Evolutionary conservation across 37 sponge, comb jelly and placozoan genomes (phyloP).

Genomic region (Spongia lamella): DNA sequence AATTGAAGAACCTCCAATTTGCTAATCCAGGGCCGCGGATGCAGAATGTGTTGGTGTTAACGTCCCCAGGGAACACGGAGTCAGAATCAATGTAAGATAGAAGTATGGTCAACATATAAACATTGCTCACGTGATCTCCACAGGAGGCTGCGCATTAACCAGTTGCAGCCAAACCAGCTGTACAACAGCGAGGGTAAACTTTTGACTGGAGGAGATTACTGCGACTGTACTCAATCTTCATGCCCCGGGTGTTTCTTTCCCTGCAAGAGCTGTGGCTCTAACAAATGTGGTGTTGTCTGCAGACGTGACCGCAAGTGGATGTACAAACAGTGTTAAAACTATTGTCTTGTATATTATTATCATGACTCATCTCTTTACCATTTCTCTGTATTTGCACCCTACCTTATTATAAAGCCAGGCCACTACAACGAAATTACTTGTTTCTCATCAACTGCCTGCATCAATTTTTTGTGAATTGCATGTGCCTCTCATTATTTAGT

Average conservation of each 20-base stretch:
- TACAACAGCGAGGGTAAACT: too few species aligned
- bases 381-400: too few species aligned
- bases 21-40: conserved; percentile 47
- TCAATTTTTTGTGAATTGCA: too few species aligned
- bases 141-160: too few species aligned
- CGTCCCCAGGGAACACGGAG: neutral
- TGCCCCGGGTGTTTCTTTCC: conserved; percentile 66
- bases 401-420: too few species aligned
- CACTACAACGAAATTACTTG: too few species aligned
- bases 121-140: neutral
- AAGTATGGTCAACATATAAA: neutral
- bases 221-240: conserved; percentile 38
- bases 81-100: neutral
- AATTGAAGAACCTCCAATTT: conserved; percentile 42
- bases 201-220: neutral
- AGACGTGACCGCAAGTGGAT: conserved; percentile 20
- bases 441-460: too few species aligned
- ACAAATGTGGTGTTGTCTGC: conserved; percentile 59
- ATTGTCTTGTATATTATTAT: too few species aligned
- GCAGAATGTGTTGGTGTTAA: conserved; percentile 1
- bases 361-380: too few species aligned
- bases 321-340: too few species aligned
- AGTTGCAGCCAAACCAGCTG: too few species aligned
- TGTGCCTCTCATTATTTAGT: too few species aligned
- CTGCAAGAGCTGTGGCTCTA: conserved; percentile 23